Base-by-base conservation (phyloP, 2,797 vertebrate species). In the Pampus argenteus region DNA sequence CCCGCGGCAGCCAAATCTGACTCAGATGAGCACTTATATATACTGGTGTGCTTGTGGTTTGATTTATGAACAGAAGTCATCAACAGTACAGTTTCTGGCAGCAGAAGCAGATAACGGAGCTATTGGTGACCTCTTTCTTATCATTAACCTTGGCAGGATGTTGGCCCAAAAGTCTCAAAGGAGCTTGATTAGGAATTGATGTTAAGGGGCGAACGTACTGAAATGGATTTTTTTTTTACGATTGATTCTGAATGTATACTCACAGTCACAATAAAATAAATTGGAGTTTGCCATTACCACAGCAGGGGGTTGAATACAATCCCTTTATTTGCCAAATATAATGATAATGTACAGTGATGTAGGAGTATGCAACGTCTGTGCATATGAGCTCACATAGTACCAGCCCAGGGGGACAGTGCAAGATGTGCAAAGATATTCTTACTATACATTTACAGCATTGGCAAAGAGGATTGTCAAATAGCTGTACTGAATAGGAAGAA, bases 111-210 rank as follows among this genome's bases (percentile, higher is more conserved):
- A 85, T 86, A 71, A 81, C 66, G 56, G 78, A 74, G 68, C 79
- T 64, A 81, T 88, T 65, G 66, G 66, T 75, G 76, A 82, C 81
- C 75, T 81, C 62, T 73, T 61, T 58, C 52, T 74, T 59, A 78
- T 54, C 48, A 78, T 81, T 83, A 85, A 88, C 85, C 77, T 83
- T 84, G 74, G 60, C 55, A 40, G 55, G 63, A 64, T 61, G 29
- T 62, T 44, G 69, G 65, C 59, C 75, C 44, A 26, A 52, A 28
- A 34, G 44, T 65, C 80, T 82, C 63, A 42, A 18, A 64, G 58
- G 77, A 77, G 64, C 51, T 76, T 14, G 47, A 76, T 81, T 64
- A 31, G 59, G 58, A 69, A 75, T 54, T 71, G 66, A 66, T 65
- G 70, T 77, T 66, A 2, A 38, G 36, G 65, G 28, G 47, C 29